Percentiles rank a stretch among this genome's conserved stretches.
Conservation (phyloP, 1,140 invertebrate genomes). For the Drosophila suzukii region DNA sequence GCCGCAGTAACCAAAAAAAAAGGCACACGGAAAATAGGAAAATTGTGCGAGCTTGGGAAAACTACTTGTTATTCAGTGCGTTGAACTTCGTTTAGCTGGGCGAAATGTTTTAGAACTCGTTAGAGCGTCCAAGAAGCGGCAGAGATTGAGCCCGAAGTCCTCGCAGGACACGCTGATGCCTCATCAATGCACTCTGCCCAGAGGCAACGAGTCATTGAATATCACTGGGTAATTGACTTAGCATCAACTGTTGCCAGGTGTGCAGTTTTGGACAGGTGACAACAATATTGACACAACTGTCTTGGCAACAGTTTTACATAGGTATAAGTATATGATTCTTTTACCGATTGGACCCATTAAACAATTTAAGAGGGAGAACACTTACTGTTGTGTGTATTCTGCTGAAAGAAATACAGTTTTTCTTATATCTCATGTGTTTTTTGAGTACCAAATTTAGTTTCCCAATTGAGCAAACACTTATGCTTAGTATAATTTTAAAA, state of each 20-base stretch:
- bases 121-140: slow-evolving; percentile 48
- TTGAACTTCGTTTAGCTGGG: slow-evolving; percentile 80
- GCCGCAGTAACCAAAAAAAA: slow-evolving; percentile 33
- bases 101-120: slow-evolving; percentile 80
- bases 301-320: background rate
- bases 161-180: slow-evolving; percentile 43
- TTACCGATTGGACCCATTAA: too few species aligned
- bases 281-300: background rate
- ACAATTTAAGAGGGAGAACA: too few species aligned
- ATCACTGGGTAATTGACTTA: slow-evolving; percentile 69
- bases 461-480: too few species aligned
- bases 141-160: slow-evolving; percentile 43
- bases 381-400: too few species aligned
- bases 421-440: too few species aligned
- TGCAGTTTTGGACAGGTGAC: slow-evolving; percentile 19
- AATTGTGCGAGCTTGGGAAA: slow-evolving; percentile 45
- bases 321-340: too few species aligned
- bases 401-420: too few species aligned
- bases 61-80: slow-evolving; percentile 80
- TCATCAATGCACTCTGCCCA: slow-evolving; percentile 57
- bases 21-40: slow-evolving; percentile 45
- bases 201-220: slow-evolving; percentile 30
- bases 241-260: slow-evolving; percentile 62
- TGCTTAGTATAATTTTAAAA: too few species aligned
- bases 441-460: too few species aligned